Evolutionary conservation across 2,888 invertebrate genomes (phyloP).

Genomic region (Drosophila putrida): DNA sequence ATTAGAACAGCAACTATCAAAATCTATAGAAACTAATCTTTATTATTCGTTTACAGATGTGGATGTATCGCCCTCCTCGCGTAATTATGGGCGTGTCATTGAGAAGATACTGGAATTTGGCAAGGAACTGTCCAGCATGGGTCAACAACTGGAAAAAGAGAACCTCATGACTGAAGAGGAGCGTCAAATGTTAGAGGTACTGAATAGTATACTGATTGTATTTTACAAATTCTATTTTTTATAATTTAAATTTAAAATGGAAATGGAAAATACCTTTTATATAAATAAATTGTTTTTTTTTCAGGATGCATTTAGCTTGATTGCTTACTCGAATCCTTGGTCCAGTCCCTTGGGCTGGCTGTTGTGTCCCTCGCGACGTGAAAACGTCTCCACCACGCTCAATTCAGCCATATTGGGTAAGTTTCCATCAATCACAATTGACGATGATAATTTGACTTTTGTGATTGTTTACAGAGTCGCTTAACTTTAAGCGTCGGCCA

Average conservation of each 20-base stretch:
- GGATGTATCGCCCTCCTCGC: conserved; percentile 83
- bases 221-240: too few relatives aligned
- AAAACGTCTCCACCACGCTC: conserved; percentile 97
- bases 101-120: conserved; percentile 98
- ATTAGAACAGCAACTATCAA: neutral
- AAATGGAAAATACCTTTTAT: neutral
- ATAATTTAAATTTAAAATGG: too few relatives aligned
- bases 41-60: conserved; percentile 74
- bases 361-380: conserved; percentile 96
- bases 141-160: conserved; percentile 92
- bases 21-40: neutral
- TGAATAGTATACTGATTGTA: too few relatives aligned
- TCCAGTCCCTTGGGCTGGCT: conserved; percentile 98
- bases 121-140: conserved; percentile 96
- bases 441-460: neutral
- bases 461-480: conserved; percentile 90
- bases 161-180: conserved; percentile 91
- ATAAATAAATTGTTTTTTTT: neutral
- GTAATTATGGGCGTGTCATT: conserved; percentile 88
- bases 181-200: conserved; percentile 96
- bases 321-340: conserved; percentile 99
- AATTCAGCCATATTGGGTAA: conserved; percentile 99
- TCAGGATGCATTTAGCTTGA: conserved; percentile 98
- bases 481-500: conserved; percentile 95
- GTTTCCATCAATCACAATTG: conserved; percentile 39